Evolutionary conservation across 92 coral and sea anemone species (phyloP), one percentile per base, ranked within the genome.

Genomic region (Muricea muricata): DNA sequence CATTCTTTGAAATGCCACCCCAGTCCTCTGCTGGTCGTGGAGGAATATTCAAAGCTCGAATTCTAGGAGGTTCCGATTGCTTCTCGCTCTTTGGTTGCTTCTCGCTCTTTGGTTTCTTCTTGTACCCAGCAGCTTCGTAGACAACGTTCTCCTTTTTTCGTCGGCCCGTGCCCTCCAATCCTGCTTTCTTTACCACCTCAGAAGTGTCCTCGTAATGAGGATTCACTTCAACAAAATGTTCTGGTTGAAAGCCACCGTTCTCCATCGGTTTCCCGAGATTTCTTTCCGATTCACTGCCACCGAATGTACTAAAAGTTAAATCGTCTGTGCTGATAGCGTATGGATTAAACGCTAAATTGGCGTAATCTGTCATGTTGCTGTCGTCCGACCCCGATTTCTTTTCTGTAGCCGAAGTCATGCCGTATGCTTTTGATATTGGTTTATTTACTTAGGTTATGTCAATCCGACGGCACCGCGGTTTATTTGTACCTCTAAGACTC

Each of bases 291-390:
- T 30, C 37, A 63, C 70, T n/a, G 10, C 35, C 37, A 32, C 70
- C 39, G 30, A 63, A 28, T 25, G 35, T 63, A 25, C 35, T 63
- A 1, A 28, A 28, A 52, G 70, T 34, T 56, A 78, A 78, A 25
- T 78, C 83, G 25, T 57, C 83, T 17, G 83, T 78, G 37, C 83
- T 78, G 2, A 56, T 78, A 9, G 83, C 83, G 71, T 78, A 78
- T 54, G 83, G 83, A 37, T 78, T 78, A 40, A 78, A 55, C 14
- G 83, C 83, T 10, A 78, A 71, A 78, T 78, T 78, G 9, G 28
- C 52, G 55, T 78, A 57, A 20, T 78, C 83, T 21, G 76, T 37
- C 48, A 37, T 42, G 6, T 17, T 70, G 29, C 15, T 70, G 48
- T 70, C 50, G 3, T 70, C 25, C 20, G 50, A 17, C 6, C 5